Conservation (phyloP, 2,888 invertebrate genomes). For the Harpalus rubripes region DNA sequence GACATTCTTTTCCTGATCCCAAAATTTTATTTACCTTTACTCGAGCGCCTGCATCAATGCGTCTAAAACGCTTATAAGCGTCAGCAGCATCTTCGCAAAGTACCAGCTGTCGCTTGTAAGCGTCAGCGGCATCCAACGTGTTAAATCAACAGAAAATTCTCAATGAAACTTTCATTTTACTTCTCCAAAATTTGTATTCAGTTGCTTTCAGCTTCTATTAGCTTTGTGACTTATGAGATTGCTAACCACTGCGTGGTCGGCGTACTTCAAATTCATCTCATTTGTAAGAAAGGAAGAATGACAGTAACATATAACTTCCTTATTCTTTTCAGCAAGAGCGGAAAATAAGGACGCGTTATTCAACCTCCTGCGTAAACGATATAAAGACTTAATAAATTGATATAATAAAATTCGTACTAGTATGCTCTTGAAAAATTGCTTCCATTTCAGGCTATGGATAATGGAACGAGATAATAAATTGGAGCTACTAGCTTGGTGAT, state of each 20-base stretch:
- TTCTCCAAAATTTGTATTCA: conserved; percentile 17
- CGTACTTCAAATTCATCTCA: background rate
- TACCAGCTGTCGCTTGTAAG: no score
- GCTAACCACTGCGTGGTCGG: background rate
- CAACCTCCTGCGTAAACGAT: conserved; percentile 19
- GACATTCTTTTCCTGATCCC: no score
- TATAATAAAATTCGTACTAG: conserved; percentile 35
- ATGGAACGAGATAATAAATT: conserved; percentile 20
- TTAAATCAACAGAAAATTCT: no score
- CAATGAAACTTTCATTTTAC: background rate
- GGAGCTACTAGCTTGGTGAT: background rate
- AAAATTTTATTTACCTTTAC: no score
- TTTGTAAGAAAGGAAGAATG: conserved; percentile 2
- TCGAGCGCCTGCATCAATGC: no score
- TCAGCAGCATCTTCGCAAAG: no score
- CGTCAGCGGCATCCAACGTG: no score
- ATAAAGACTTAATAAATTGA: conserved; percentile 31
- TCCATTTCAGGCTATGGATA: conserved; percentile 21
- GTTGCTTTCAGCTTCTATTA: background rate
- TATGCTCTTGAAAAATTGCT: conserved; percentile 30
- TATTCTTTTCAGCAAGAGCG: background rate
- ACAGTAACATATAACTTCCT: conserved; percentile 1
- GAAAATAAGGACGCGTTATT: conserved; percentile 24
- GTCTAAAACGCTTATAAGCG: no score
- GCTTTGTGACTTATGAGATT: conserved; percentile 21